A percentile compares a stretch with the other conserved stretches of the same genome.
Evolutionary conservation across 2,113 vertebrate genomes (phyloP).

Genomic region (Amazona vittata): DNA sequence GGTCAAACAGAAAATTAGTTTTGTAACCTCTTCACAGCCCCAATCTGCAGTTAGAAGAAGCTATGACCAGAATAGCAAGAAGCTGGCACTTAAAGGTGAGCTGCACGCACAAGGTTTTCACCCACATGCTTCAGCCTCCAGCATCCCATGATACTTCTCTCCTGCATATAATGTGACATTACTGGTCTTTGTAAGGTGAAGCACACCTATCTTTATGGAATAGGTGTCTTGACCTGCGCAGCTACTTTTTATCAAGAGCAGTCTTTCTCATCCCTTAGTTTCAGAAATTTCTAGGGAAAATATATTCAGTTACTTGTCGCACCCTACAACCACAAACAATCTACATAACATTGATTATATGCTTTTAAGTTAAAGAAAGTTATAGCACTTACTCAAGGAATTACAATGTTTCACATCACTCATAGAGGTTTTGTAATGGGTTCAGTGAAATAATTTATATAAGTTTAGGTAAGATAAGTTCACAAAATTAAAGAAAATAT

Average conservation of each 20-base stretch:
- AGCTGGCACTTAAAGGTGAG: neutral
- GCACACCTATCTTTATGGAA: neutral
- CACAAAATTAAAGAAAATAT: neutral
- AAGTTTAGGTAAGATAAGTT: neutral
- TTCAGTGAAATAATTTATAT: neutral
- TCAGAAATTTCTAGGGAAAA: neutral
- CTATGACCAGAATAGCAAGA: neutral
- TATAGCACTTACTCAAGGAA: neutral
- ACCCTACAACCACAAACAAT: neutral
- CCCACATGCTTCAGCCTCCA: neutral
- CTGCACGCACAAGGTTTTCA: neutral
- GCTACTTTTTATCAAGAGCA: neutral
- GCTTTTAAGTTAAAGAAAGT: neutral
- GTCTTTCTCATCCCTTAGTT: neutral
- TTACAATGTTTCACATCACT: neutral
- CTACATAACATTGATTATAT: neutral
- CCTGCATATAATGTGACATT: neutral
- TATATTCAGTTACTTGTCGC: neutral
- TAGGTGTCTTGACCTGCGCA: neutral
- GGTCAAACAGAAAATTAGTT: slow-evolving; percentile 5
- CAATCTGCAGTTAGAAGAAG: neutral
- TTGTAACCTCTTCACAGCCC: neutral
- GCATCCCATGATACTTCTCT: neutral
- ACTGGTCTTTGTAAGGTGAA: neutral
- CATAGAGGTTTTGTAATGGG: neutral